Evolutionary conservation across 2,888 invertebrate species (phyloP).

Genomic region (Coelinius sp.): DNA sequence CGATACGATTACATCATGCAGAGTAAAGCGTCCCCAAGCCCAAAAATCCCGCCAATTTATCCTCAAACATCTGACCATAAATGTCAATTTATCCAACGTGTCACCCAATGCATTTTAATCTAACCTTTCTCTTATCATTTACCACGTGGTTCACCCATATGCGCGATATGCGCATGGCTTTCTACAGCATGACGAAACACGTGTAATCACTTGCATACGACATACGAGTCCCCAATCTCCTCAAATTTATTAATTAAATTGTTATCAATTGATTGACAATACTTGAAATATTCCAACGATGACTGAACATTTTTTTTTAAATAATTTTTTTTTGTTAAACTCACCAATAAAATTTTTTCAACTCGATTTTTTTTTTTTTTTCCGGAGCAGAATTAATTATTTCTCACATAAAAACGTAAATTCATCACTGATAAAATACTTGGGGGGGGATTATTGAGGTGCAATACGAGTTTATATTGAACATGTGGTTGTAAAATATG

Average conservation of each 20-base stretch:
- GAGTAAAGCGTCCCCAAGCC: conserved; percentile 38
- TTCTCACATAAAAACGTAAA: conserved; percentile 12
- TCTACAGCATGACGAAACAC: conserved; percentile 42
- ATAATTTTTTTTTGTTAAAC: neutral
- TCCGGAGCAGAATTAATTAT: neutral
- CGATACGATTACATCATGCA: conserved; percentile 48
- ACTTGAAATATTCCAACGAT: neutral
- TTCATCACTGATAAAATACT: conserved; percentile 5
- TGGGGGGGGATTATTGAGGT: neutral
- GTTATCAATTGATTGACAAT: neutral
- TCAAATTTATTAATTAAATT: neutral
- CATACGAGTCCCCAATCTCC: neutral
- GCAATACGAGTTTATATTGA: neutral
- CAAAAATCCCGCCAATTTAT: conserved; percentile 55
- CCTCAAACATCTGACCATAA: too few species aligned
- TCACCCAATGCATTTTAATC: neutral
- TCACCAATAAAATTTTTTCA: neutral
- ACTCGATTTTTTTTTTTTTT: neutral
- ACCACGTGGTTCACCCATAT: conserved; percentile 41
- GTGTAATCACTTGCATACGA: conserved; percentile 24
- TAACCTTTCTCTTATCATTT: neutral
- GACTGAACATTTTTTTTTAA: neutral
- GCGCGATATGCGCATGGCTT: conserved; percentile 1
- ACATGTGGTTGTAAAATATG: neutral
- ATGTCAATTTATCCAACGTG: too few species aligned